Percentiles rank a stretch among this genome's conserved stretches.
These are phyloP conservation scores for Pseudopipra pipra DNA, from an alignment of 2,113 vertebrate genomes.

Conservation along the genomic window DNA sequence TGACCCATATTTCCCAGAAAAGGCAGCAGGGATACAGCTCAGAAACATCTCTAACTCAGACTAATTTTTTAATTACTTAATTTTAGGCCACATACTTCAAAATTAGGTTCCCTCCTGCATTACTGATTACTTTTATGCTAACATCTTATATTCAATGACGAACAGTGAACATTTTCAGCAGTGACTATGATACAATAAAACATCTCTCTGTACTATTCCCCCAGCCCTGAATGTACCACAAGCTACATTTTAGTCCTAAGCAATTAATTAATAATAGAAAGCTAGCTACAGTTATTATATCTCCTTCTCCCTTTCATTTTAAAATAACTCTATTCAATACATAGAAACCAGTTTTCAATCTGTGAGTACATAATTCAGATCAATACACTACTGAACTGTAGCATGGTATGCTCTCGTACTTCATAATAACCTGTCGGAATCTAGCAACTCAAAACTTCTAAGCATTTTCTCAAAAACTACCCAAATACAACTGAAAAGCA, in stretches of 20 bases:
- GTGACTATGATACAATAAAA: background rate
- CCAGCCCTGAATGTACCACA: background rate
- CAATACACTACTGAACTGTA: background rate
- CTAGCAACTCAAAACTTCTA: background rate
- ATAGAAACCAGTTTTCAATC: background rate
- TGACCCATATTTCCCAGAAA: background rate
- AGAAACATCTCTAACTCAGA: background rate
- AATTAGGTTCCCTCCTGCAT: background rate
- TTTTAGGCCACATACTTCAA: constrained; percentile 34
- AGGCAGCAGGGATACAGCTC: background rate
- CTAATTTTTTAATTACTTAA: constrained; percentile 18
- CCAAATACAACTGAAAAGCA: background rate
- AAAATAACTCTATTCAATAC: background rate
- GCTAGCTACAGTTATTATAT: background rate
- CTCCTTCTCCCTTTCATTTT: background rate
- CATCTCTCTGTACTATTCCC: background rate
- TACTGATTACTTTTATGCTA: constrained; percentile 4
- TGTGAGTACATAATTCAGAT: background rate
- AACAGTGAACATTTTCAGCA: background rate
- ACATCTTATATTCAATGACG: background rate
- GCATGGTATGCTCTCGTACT: fast-evolving
- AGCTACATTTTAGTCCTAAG: background rate
- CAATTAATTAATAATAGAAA: constrained; percentile 30
- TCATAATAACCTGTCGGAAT: background rate
- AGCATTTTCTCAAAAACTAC: background rate